Evolutionary conservation across 2,113 vertebrate genomes (phyloP).

Genomic region (Hypocryptadius cinnamomeus): DNA sequence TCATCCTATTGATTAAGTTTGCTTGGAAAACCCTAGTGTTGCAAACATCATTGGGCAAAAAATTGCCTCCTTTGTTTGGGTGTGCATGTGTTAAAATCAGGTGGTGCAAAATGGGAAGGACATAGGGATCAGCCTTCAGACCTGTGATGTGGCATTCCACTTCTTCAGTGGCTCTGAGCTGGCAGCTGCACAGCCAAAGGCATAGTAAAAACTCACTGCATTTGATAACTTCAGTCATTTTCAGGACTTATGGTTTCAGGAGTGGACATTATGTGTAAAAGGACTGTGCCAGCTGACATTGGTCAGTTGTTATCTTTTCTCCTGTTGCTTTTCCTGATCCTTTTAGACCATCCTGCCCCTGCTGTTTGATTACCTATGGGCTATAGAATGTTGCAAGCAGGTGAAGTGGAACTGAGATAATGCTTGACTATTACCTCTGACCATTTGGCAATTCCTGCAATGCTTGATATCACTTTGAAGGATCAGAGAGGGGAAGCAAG

Average conservation of each 20-base stretch:
- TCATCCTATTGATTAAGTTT: not conserved
- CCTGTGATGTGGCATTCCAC: accelerated
- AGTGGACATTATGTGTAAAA: not conserved
- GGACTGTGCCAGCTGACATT: not conserved
- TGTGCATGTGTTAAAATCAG: not conserved
- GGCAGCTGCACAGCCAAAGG: not conserved
- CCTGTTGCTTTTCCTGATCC: not conserved
- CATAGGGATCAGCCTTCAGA: not conserved
- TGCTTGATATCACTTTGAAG: not conserved
- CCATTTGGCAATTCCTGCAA: not conserved
- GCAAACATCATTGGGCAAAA: not conserved
- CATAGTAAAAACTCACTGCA: not conserved
- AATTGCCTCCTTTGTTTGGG: not conserved
- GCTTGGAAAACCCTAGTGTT: not conserved
- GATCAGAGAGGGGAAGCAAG: not conserved
- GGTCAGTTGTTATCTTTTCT: not conserved
- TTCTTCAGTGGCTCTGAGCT: not conserved
- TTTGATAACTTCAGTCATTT: not conserved
- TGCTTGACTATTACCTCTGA: not conserved
- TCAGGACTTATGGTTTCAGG: not conserved
- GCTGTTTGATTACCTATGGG: not conserved
- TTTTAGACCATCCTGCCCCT: not conserved
- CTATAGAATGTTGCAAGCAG: not conserved
- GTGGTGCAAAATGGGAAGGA: not conserved
- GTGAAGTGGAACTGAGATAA: not conserved